Evolutionary conservation across 2,113 vertebrate genomes (phyloP), one percentile per base, ranked within the genome.

Genomic region (Marcusenius ussheri): DNA sequence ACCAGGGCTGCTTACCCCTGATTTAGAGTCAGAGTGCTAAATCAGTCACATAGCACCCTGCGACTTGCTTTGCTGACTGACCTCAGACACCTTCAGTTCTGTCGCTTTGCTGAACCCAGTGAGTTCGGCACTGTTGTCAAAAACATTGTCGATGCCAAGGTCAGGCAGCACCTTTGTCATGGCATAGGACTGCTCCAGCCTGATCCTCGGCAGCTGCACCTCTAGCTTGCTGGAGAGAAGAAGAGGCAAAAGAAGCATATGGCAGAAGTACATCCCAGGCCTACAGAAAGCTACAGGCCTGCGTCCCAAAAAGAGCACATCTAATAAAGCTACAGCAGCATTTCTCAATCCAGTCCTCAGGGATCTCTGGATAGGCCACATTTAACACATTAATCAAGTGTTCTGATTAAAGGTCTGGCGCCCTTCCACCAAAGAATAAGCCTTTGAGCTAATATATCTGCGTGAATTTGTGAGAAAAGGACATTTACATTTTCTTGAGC

Each of bases 121-220:
- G 35, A 98, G 92, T 91, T 97, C 95, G 9, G 97, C 96, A 2
- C 49, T 90, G 13, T 53, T 89, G 50, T 96, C 94, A 80, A 98
- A 98, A 47, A 97, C 91, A 3, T 91, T 94, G 51, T 88, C 94
- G 88, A 98, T 93, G 89, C 95, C 93, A 84, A 98, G 92, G 51
- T 92, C 93, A 42, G 95, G 92, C 47, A 99, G 96, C 58, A 94
- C 80, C 45, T 96, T 92, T 0, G 96, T 94, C 92, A 98, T 94
- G 83, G 95, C 92, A 88, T 96, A 97, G 74, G 96, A 96, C 89
- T 95, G 95, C 27, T 97, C 95, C 90, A 98, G 70, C 90, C 94
- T 95, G 93, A 99, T 97, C 90, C 96, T 96, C 24, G 98, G 98
- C 89, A 99, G 91, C 93, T 96, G 96, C 92, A 98, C 95, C 90